Evolutionary conservation across 2,113 vertebrate species (phyloP), one percentile per base, ranked within the genome.

Genomic region (Aspidoscelis tigris): DNA sequence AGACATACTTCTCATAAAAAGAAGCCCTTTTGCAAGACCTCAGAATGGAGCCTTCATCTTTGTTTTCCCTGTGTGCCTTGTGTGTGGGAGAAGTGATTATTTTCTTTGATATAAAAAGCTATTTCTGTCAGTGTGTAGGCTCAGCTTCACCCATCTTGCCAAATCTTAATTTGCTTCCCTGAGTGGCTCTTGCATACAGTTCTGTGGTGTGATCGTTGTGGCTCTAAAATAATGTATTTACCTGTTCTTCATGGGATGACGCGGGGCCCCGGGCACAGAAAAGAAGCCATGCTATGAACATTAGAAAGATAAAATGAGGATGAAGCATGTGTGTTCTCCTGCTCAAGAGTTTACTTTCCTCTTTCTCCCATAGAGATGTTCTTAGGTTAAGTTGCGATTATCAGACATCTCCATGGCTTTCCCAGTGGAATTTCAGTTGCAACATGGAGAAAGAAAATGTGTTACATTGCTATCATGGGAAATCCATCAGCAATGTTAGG

Each of bases 21-120:
- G 39, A 79, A 68, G 50, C 43, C 12, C 33, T 76, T 64, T 61
- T 26, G 55, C 43, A 21, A 84, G 55, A 47, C 50, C 41, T 69
- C 39, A 65, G 6, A 79, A 74, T 2, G 12, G 41, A 72, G 26
- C 20, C 76, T 71, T 6, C 22, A 55, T 33, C 53, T 65, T 73
- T 69, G 55, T 83, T 7, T 77, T 77, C 65, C 70, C 12, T 4
- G 26, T 47, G 41, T 73, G 11, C 43, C 64, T 21, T 44, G 26
- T 73, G 69, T 80, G 83, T 85, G 77, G 83, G 77, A 85, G 83
- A 74, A 47, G 58, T 79, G 83, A 85, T 80, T 79, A 53, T 79
- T 47, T 74, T 79, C 69, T 53, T n/a, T 66, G 69, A 79, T 72
- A 74, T 8, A 64, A 72, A 77, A 85, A 80, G 77, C 79, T 85